phyloP scores from a whole-genome alignment of 2,797 vertebrate species.

The Podarcis lilfordi region DNA sequence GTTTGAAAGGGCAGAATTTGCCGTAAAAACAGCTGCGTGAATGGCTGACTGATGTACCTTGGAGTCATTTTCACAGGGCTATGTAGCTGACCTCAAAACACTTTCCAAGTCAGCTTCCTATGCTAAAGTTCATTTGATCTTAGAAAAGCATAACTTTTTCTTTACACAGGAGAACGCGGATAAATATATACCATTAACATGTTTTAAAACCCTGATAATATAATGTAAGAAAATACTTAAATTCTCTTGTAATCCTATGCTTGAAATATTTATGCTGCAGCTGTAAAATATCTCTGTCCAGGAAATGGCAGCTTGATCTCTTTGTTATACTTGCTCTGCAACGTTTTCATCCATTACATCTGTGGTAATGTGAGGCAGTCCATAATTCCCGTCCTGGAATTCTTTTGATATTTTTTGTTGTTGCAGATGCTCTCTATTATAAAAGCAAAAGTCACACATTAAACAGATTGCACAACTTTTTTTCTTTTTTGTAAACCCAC shows the following conservation, averaged over 20 bases:
- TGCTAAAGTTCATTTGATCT: constrained; percentile 38
- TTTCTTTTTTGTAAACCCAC: constrained; percentile 60
- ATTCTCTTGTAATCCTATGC: constrained; percentile 64
- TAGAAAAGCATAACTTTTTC: not conserved
- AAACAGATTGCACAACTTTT: constrained; percentile 41
- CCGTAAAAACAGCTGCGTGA: constrained; percentile 35
- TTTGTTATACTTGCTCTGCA: constrained; percentile 51
- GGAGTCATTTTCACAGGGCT: constrained; percentile 57
- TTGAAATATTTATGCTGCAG: constrained; percentile 65
- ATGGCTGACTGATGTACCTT: constrained; percentile 51
- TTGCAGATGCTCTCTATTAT: not conserved
- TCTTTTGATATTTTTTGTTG: not conserved
- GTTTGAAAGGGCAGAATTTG: constrained; percentile 49
- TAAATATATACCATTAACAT: not conserved
- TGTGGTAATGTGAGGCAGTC: constrained; percentile 41
- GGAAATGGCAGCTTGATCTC: constrained; percentile 59
- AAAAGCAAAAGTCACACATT: constrained; percentile 50
- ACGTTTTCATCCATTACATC: constrained; percentile 49
- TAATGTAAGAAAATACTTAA: constrained; percentile 36
- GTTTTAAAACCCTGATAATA: constrained; percentile 54
- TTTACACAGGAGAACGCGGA: not conserved
- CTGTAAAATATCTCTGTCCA: constrained; percentile 59
- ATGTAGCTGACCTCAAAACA: constrained; percentile 45
- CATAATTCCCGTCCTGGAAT: constrained; percentile 47
- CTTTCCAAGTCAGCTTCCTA: constrained; percentile 51